Conservation (phyloP, 2,888 invertebrate species). For the Drosophila mimica region DNA sequence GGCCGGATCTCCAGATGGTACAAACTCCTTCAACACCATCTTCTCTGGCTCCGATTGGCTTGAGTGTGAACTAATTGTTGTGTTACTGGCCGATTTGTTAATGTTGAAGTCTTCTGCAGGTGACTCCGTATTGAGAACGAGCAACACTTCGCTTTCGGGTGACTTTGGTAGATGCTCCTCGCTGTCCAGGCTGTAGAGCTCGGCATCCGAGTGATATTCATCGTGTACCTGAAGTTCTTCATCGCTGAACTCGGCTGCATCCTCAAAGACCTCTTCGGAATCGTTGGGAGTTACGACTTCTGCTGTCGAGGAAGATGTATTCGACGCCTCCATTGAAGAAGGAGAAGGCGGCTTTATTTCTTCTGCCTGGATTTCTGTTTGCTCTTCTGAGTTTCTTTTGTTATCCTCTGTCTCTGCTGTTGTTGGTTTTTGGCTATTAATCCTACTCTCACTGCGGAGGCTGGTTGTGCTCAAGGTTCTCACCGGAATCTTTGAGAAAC, state of each 20-base stretch:
- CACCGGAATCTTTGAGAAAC: conserved; percentile 80
- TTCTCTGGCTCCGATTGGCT: conserved; percentile 60
- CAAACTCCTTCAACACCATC: conserved; percentile 73
- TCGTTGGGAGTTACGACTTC: conserved; percentile 30
- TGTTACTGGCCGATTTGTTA: conserved; percentile 61
- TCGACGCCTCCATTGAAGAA: background rate
- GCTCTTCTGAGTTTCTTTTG: background rate
- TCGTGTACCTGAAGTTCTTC: conserved; percentile 54
- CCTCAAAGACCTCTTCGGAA: conserved; percentile 73
- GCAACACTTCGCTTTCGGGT: conserved; percentile 66
- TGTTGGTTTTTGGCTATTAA: conserved; percentile 21
- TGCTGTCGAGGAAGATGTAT: background rate
- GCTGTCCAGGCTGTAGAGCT: conserved; percentile 76
- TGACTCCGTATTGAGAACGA: conserved; percentile 46
- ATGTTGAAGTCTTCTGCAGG: conserved; percentile 27
- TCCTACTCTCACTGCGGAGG: conserved; percentile 61
- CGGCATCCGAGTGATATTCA: conserved; percentile 71
- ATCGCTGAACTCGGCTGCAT: conserved; percentile 74
- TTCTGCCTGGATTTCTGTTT: background rate
- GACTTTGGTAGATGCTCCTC: conserved; percentile 57
- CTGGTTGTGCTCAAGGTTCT: conserved; percentile 66
- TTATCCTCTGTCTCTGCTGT: conserved; percentile 26
- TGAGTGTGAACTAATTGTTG: conserved; percentile 67
- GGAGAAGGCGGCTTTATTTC: background rate
- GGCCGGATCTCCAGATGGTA: conserved; percentile 81